Evolutionary conservation across 2,888 invertebrate genomes (phyloP).

Genomic region (Drosophila formosana): DNA sequence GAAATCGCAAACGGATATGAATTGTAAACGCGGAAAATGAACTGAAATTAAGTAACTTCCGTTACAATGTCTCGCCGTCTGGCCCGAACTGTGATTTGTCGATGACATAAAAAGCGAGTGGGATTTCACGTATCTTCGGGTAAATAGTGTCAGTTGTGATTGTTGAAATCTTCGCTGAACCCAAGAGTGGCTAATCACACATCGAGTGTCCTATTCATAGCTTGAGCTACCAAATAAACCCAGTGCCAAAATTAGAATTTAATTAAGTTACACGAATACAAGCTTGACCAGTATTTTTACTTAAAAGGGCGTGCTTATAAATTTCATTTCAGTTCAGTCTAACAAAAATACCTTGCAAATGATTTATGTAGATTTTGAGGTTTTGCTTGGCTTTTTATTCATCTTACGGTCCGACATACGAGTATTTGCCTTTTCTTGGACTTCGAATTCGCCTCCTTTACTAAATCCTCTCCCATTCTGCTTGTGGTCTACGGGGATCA

Average conservation of each 20-base stretch:
- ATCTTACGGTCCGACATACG: not conserved
- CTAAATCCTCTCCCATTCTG: constrained; percentile 23
- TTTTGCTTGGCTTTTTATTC: constrained; percentile 29
- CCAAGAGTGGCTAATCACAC: not conserved
- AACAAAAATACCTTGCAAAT: constrained; percentile 27
- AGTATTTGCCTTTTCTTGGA: constrained; percentile 28
- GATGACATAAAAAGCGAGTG: constrained; percentile 28
- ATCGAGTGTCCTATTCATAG: no score
- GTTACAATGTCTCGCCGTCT: constrained; percentile 84
- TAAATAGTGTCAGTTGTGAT: constrained; percentile 6
- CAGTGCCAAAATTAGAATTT: not conserved
- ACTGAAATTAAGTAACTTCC: constrained; percentile 84
- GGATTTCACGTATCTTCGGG: not conserved
- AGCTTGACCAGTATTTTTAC: not conserved
- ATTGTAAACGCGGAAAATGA: constrained; percentile 80
- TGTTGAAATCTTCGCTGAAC: not conserved
- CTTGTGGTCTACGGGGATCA: constrained; percentile 34
- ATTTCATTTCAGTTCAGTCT: constrained; percentile 31
- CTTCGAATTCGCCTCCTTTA: constrained; percentile 31
- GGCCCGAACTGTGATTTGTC: constrained; percentile 67
- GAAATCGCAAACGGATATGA: constrained; percentile 76
- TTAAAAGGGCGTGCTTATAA: constrained; percentile 25
- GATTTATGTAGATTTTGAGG: constrained; percentile 54
- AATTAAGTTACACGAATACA: not conserved
- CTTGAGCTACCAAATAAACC: no score